phyloP scores from a whole-genome alignment of 2,797 vertebrate genomes.

The Mustela erminea region DNA sequence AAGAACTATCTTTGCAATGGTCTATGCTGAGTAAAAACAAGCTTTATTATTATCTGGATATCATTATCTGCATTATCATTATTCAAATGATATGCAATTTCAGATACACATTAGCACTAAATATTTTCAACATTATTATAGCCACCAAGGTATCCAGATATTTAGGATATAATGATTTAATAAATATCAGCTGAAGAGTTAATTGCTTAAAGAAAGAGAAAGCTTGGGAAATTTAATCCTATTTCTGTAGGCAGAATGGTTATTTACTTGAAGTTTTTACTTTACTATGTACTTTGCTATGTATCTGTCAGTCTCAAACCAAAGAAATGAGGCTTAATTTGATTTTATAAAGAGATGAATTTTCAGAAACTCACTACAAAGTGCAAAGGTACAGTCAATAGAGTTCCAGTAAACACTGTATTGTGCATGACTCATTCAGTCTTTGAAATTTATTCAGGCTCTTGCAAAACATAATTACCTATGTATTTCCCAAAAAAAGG shows the following conservation, averaged over 20 bases:
- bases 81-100: neutral
- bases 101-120: neutral
- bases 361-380: conserved; percentile 59
- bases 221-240: conserved; percentile 16
- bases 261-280: neutral
- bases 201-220: neutral
- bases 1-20: neutral
- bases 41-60: neutral
- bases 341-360: conserved; percentile 3
- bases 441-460: conserved; percentile 64
- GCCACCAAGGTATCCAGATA: neutral
- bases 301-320: conserved; percentile 30
- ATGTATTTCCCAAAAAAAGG: neutral
- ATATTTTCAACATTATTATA: neutral
- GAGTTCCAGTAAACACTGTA: conserved; percentile 37
- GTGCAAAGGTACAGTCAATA: conserved; percentile 50
- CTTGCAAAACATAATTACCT: conserved; percentile 62
- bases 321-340: conserved; percentile 28
- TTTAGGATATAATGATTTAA: conserved; percentile 47
- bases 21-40: neutral
- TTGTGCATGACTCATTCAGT: conserved; percentile 38
- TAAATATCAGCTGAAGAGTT: neutral
- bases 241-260: neutral
- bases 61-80: neutral
- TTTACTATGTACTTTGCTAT: neutral